A percentile compares a stretch with the other conserved stretches of the same genome.
Conservation (phyloP, 2,797 vertebrate genomes). For the Pipistrellus pipistrellus region DNA sequence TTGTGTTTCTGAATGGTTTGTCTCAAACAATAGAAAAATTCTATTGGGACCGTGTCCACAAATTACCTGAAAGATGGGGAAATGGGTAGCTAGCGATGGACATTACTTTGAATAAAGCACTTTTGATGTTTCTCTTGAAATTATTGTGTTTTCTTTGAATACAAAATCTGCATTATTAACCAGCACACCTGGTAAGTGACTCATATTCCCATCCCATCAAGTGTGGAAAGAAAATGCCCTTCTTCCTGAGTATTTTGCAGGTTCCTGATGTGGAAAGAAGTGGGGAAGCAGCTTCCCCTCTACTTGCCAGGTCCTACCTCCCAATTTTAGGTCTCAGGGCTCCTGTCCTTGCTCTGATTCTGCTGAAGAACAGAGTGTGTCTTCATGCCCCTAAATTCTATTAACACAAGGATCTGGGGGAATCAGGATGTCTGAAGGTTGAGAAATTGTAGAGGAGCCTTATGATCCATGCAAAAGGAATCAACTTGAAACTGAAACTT, state of each 20-base stretch:
- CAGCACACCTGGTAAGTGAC: neutral
- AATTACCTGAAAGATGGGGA: no score
- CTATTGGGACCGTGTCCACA: no score
- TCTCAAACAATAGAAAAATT: no score
- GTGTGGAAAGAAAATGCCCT: neutral
- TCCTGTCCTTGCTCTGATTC: neutral
- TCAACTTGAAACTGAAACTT: neutral
- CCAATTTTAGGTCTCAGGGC: neutral
- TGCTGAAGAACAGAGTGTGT: neutral
- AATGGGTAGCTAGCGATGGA: no score
- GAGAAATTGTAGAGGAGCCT: neutral
- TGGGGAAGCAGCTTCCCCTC: rapidly evolving
- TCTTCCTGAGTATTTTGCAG: neutral
- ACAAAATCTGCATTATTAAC: no score
- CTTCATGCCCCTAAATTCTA: neutral
- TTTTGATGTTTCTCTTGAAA: no score
- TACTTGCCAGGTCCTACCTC: no score
- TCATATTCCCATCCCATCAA: rapidly evolving
- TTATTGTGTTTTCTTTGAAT: no score
- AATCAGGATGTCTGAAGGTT: neutral
- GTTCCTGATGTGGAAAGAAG: neutral
- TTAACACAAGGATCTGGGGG: neutral
- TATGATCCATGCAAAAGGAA: neutral
- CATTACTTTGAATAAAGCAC: no score
- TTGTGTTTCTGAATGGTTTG: no score